These are phyloP conservation scores for Tholera decimalis DNA, from an alignment of 2,888 invertebrate genomes.

Conservation along the genomic window DNA sequence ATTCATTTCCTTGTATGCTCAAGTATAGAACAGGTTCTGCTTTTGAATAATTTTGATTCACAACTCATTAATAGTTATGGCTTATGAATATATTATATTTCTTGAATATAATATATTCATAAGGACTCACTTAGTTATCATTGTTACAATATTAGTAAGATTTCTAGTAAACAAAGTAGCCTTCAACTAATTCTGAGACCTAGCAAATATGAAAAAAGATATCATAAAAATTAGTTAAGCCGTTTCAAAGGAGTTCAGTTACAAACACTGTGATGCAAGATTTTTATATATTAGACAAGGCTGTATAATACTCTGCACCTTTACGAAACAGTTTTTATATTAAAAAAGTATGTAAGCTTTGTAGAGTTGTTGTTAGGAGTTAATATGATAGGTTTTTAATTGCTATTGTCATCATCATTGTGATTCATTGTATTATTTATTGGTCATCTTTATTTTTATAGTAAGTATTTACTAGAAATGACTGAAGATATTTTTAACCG, in stretches of 20 bases:
- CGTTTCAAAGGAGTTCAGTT: too few species aligned
- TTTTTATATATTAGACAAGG: too few species aligned
- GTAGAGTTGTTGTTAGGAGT: not conserved
- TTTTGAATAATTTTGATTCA: not conserved
- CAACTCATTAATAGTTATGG: not conserved
- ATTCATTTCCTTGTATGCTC: too few species aligned
- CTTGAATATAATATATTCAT: not conserved
- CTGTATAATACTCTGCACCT: too few species aligned
- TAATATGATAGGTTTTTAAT: constrained; percentile 42
- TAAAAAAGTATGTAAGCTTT: not conserved
- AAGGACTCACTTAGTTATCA: not conserved
- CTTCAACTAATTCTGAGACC: too few species aligned
- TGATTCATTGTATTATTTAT: constrained; percentile 12
- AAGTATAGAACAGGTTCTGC: not conserved
- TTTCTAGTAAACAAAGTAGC: not conserved
- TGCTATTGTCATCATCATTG: constrained; percentile 6
- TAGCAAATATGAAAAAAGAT: too few species aligned
- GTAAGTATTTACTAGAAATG: not conserved
- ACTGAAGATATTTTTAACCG: not conserved
- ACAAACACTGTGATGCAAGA: too few species aligned
- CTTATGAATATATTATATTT: not conserved
- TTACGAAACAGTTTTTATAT: too few species aligned
- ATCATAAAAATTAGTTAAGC: too few species aligned
- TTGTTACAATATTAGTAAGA: too few species aligned
- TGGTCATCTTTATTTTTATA: constrained; percentile 12